Conservation (phyloP, 2,113 vertebrate genomes). For the Paralichthys olivaceus region DNA sequence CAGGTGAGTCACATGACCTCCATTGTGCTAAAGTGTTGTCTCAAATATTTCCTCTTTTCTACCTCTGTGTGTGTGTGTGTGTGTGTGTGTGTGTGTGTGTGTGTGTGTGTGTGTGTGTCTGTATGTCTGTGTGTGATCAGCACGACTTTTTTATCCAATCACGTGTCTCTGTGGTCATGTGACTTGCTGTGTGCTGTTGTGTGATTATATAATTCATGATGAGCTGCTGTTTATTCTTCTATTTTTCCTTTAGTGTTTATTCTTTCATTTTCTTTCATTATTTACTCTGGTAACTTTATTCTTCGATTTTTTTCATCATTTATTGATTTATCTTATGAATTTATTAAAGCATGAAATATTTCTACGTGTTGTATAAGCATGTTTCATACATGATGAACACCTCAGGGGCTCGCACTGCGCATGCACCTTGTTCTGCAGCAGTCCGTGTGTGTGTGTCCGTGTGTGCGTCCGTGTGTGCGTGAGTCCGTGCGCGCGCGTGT, state of each 20-base stretch:
- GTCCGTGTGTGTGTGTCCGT: neutral
- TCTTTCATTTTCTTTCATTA: too few species aligned
- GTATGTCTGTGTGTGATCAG: too few species aligned
- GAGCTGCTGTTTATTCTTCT: neutral
- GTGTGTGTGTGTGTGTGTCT: constrained; percentile 1
- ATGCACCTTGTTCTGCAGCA: constrained; percentile 51
- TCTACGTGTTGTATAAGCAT: too few species aligned
- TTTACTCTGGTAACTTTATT: too few species aligned
- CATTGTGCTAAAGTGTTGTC: too few species aligned
- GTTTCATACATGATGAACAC: too few species aligned
- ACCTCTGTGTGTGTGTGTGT: too few species aligned
- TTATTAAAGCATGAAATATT: too few species aligned
- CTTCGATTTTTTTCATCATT: too few species aligned
- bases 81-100: too few species aligned
- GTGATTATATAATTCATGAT: constrained; percentile 48
- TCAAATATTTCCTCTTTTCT: neutral
- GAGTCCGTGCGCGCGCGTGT: neutral
- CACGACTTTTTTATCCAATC: constrained; percentile 18
- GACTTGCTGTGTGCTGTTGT: constrained; percentile 5
- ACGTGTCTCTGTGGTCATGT: constrained; percentile 12
- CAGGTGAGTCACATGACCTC: too few species aligned
- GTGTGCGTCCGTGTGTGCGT: neutral
- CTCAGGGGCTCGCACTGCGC: constrained; percentile 23
- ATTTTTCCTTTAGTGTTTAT: neutral
- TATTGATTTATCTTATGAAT: too few species aligned